Percentiles rank a stretch among this genome's conserved stretches.
Conservation (phyloP, 2,888 invertebrate genomes). For the Parnassius orleans region DNA sequence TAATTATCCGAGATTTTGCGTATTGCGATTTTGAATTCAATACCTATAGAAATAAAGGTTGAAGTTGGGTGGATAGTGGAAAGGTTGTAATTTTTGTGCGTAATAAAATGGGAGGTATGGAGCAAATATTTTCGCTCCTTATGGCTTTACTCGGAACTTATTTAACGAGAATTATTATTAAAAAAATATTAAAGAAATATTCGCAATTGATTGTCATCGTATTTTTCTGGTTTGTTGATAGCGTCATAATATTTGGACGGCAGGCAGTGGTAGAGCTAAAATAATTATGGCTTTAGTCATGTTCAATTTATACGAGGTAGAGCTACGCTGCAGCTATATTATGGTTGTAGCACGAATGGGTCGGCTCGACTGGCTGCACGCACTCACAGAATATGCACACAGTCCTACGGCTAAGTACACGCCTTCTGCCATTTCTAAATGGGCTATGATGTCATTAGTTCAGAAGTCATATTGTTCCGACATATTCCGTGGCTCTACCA, state of each 20-base stretch:
- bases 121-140: constrained; percentile 27
- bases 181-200: constrained; percentile 5
- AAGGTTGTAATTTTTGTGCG: constrained; percentile 26
- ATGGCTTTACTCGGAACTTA: constrained; percentile 2
- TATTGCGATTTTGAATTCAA: constrained; percentile 14
- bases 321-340: too few species aligned
- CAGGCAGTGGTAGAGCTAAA: background rate
- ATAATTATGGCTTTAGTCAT: background rate
- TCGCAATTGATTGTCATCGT: background rate
- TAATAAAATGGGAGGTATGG: constrained; percentile 31
- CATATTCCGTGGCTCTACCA: too few species aligned
- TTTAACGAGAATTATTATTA: constrained; percentile 14
- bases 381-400: too few species aligned
- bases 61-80: background rate
- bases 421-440: too few species aligned
- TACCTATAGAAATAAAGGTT: background rate
- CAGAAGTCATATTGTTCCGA: too few species aligned
- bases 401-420: too few species aligned
- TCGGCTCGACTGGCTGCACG: too few species aligned
- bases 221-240: background rate
- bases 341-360: too few species aligned
- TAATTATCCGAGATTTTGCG: constrained; percentile 30
- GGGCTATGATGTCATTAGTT: too few species aligned
- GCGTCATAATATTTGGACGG: background rate
- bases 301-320: too few species aligned